Base-by-base conservation (phyloP, 2,888 invertebrate species). In the Thera obeliscata region DNA sequence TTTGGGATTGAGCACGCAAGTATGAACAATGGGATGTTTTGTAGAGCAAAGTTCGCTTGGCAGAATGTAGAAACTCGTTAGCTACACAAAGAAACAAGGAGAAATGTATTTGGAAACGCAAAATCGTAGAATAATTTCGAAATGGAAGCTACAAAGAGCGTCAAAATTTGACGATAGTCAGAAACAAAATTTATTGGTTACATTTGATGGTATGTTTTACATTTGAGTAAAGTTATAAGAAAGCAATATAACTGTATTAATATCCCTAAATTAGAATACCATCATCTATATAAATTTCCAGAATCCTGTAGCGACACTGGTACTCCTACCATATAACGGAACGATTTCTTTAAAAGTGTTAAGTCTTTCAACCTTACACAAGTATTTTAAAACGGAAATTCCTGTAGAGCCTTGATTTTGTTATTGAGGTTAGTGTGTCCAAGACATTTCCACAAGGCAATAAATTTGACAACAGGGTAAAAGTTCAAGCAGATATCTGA, bases 1-100 rank as follows among this genome's bases (percentile, higher is more conserved):
- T 86, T 85, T 83, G 79, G 82, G 87, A 86, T 88, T 82, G 86
- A 84, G 85, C 83, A 84, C 84, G 84, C 85, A 80, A 81, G 76
- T 74, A 75, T 76, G 73, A 75, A 74, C 77, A 74, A 73, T 73
- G 56, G 71, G 61, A 65, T 41, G 61, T 56, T 46, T 69, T 59
- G 58, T 58, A 65, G 69, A 72, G 64, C 72, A 74, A 66, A 72
- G 75, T 71, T 74, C 71, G 41, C 60, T 63, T 61, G 55, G 56
- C 36, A 56, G 56, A 1, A 12, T 12, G 48, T 56, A 12, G 22
- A 41, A 35, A 66, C 22, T 48, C 43, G 52, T n/a, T 55, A 5
- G 36, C 36, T 4, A 55, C 35, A 55, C 35, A 55, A 54, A 9
- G 36, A 55, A 8, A 55, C 52, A 33, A 7, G 12, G 9, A 49